phyloP scores from a whole-genome alignment of 30 jellyfish, hydroid and myxozoan species.

The Aurelia aurita complex sp. Pacific region DNA sequence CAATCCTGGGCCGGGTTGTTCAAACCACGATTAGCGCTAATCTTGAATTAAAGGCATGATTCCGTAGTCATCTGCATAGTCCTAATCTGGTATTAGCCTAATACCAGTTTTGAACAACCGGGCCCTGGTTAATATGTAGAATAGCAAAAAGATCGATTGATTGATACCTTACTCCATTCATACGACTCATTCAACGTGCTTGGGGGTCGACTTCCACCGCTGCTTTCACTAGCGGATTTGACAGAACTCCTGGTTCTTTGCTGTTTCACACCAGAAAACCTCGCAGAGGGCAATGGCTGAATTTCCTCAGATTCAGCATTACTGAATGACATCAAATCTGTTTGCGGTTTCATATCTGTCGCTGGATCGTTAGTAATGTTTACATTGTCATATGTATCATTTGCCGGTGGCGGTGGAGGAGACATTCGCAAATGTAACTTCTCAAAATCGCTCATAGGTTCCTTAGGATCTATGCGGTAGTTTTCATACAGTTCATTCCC shows the following conservation, averaged over 20 bases:
- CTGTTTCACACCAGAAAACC: constrained; percentile 75
- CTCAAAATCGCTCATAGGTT: constrained; percentile 12
- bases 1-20: too few relatives aligned
- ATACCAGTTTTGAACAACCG: too few relatives aligned
- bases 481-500: not conserved
- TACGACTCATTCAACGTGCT: constrained; percentile 81
- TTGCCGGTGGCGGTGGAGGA: constrained; percentile 11
- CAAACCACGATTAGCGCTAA: too few relatives aligned
- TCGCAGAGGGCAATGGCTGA: constrained; percentile 2
- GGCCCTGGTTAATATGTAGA: too few relatives aligned
- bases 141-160: not conserved
- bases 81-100: too few relatives aligned
- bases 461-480: constrained; percentile 1
- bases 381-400: constrained; percentile 46
- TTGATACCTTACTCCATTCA: constrained; percentile 96
- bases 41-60: too few relatives aligned
- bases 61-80: too few relatives aligned
- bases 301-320: not conserved
- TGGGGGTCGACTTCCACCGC: constrained; percentile 43
- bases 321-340: constrained; percentile 19
- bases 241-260: constrained; percentile 63
- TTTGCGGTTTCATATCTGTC: constrained; percentile 6
- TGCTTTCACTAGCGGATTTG: not conserved
- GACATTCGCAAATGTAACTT: constrained; percentile 35
- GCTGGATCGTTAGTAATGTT: constrained; percentile 28